Evolutionary conservation across 2,797 vertebrate genomes (phyloP).

Genomic region (Potorous gilbertii): DNA sequence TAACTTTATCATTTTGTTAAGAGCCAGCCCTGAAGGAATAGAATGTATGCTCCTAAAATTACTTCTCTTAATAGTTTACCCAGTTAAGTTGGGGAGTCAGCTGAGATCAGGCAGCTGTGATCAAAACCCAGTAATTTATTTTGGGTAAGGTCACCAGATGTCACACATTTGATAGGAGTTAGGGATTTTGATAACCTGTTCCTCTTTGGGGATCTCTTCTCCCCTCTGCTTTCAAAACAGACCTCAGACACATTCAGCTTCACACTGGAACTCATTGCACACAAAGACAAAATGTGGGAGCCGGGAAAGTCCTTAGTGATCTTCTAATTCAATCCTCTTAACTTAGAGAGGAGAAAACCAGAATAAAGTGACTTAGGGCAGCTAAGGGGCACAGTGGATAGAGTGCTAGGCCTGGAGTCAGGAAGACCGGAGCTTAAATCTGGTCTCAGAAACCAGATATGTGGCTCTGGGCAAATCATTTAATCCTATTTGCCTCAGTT

Average conservation of each 20-base stretch:
- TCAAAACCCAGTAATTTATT: not conserved
- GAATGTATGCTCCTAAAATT: not conserved
- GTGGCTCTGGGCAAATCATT: not conserved
- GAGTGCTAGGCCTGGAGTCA: not conserved
- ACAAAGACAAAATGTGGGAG: not conserved
- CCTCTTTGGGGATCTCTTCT: not conserved
- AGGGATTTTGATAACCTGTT: not conserved
- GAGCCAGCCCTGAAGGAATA: not conserved
- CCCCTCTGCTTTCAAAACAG: not conserved
- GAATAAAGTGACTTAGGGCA: not conserved
- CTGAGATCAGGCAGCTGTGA: not conserved
- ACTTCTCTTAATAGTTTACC: not conserved
- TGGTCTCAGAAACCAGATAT: not conserved
- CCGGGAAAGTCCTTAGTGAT: not conserved
- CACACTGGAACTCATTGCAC: not conserved
- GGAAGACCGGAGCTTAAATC: not conserved
- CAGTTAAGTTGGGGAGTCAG: not conserved
- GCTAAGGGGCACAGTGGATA: not conserved
- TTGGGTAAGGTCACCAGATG: not conserved
- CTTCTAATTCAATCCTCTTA: not conserved
- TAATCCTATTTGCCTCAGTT: not conserved
- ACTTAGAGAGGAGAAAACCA: not conserved
- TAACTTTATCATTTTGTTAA: not conserved
- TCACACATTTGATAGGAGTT: not conserved
- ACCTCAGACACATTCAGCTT: not conserved